Evolutionary conservation across 2,888 invertebrate species (phyloP).

Genomic region (Lordiphosa fenestrarum): DNA sequence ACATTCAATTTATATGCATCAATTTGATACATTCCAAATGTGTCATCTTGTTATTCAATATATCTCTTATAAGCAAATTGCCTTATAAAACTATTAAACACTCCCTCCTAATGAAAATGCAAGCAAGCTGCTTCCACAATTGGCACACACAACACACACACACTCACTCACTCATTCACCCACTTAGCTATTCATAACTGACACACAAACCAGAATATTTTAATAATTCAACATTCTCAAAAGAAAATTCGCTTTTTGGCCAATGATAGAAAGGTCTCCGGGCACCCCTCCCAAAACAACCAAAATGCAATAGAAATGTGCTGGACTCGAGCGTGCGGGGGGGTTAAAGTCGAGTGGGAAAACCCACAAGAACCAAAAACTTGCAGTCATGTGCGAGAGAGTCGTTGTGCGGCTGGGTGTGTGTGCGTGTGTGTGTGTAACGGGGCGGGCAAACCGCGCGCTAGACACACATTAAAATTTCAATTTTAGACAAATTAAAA

Average conservation of each 20-base stretch:
- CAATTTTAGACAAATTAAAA: conserved; percentile 60
- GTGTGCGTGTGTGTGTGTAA: conserved; percentile 7
- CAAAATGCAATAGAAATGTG: conserved; percentile 30
- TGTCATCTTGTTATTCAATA: too few relatives aligned
- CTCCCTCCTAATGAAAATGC: not conserved
- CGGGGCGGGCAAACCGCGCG: conserved; percentile 19
- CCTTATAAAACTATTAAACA: conserved; percentile 1
- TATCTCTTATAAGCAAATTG: too few relatives aligned
- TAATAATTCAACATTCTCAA: conserved; percentile 55
- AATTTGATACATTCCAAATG: too few relatives aligned
- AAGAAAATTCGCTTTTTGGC: conserved; percentile 52
- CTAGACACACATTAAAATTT: conserved; percentile 61
- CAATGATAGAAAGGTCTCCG: conserved; percentile 30
- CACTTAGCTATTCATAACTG: conserved; percentile 68
- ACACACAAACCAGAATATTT: conserved; percentile 44
- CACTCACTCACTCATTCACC: conserved; percentile 2
- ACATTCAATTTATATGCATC: too few relatives aligned
- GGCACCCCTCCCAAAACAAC: conserved; percentile 21
- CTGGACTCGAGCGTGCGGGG: not conserved
- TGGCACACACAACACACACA: not conserved
- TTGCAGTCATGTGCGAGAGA: conserved; percentile 35
- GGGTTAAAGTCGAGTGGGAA: conserved; percentile 8
- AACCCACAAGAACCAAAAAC: conserved; percentile 60
- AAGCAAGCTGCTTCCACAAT: not conserved
- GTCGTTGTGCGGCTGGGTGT: too few relatives aligned